Base-by-base conservation (phyloP, 2,888 invertebrate genomes). In the Oxystoma pomonae region DNA sequence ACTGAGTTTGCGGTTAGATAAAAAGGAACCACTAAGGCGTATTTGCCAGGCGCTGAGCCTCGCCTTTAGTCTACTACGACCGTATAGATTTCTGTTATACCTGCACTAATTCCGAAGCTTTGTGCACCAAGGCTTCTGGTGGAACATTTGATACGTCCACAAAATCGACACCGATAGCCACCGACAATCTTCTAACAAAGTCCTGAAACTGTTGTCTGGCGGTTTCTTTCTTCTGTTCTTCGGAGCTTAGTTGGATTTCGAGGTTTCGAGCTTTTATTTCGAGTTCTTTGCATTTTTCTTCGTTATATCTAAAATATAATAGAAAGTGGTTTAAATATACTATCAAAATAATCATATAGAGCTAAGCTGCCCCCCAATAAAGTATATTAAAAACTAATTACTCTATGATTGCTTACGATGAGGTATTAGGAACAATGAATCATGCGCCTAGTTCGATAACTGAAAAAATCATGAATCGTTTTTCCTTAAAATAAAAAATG, bases 91-190 rank as follows among this genome's bases (percentile, higher is more conserved):
- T 9, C 3, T n/a, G 16, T 20, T 55, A 67, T 72, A 83, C 92
- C 76, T 91, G 89, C 19, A 91, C 89, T 17, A 92, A 81, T 78
- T 92, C 92, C 5, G 90, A 85, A 3, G 90, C 89, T 78, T 91
- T 90, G 62, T 88, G 87, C n/a, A 91, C 83, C 2, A 92, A 83
- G 67, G 86, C 85, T 74, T 92, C 92, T 0, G 89, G 85, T 0
- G 88, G 86, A 65, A 86, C 83, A 74, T 88, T 88, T 0, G 84
- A 79, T 51, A 83, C 82, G 65, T 91, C 91, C 72, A 87, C 86
- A 68, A 87, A 85, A 70, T 91, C 90, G 16, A 87, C 81, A 53
- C 89, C 90, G 59, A 93, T 77, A n/a, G 90, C 88, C 12, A 86
- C 85, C 2, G 90, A 88, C 49, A 92, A 77, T 62, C 91, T 84